Evolutionary conservation across 2,797 vertebrate species (phyloP).

Genomic region (Trichosurus vulpecula): DNA sequence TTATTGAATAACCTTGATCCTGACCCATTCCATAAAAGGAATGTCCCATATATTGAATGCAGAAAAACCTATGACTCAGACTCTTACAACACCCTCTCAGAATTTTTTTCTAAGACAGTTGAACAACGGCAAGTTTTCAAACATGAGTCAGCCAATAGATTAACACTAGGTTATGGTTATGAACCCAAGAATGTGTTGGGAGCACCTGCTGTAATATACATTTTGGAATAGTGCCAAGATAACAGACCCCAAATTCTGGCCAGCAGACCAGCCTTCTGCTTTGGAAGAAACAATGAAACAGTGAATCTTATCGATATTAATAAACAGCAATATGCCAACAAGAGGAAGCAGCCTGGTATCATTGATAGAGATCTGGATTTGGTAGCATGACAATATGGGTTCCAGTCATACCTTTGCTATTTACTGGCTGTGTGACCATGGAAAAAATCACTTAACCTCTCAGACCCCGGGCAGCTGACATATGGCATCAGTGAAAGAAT

Average conservation of each 20-base stretch:
- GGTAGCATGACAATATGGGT: neutral
- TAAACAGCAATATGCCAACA: neutral
- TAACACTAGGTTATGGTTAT: neutral
- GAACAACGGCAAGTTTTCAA: neutral
- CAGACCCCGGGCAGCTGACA: neutral
- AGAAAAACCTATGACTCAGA: neutral
- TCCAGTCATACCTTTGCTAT: neutral
- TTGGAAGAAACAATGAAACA: neutral
- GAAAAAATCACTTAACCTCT: neutral
- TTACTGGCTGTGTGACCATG: neutral
- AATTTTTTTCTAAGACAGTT: neutral
- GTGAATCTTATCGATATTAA: neutral
- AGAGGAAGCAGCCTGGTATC: neutral
- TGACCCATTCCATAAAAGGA: neutral
- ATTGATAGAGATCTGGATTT: neutral
- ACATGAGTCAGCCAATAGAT: neutral
- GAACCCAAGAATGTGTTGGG: neutral
- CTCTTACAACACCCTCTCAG: neutral
- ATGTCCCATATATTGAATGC: neutral
- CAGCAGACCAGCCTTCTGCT: neutral
- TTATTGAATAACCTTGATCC: neutral
- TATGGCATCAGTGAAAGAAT: neutral
- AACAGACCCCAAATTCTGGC: neutral
- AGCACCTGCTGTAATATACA: neutral
- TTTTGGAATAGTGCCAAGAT: neutral